phyloP scores from a whole-genome alignment of 2,113 vertebrate species.

The Formicarius rufipectus region DNA sequence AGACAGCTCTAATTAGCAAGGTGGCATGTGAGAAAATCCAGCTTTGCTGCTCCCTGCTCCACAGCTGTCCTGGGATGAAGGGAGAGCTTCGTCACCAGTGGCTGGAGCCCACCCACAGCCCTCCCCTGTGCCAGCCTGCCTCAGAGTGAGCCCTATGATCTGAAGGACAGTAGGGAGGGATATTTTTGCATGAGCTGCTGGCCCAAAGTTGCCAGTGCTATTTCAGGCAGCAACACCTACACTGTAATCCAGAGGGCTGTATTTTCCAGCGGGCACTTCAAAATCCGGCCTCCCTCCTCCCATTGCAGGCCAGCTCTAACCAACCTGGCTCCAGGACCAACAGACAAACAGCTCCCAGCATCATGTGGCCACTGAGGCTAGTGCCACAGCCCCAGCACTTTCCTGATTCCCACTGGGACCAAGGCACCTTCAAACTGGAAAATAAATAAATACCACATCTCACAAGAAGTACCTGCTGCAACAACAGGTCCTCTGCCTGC shows the following conservation, averaged over 20 bases:
- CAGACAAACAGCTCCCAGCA: not conserved
- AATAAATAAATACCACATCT: not conserved
- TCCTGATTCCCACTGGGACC: not conserved
- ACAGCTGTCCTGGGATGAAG: constrained; percentile 15
- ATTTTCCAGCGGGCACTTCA: constrained; percentile 33
- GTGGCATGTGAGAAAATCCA: not conserved
- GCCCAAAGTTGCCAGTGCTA: not conserved
- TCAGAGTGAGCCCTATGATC: not conserved
- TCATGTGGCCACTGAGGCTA: rapidly evolving
- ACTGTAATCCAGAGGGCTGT: constrained; percentile 29
- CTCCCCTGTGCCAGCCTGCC: not conserved
- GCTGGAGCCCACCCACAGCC: not conserved
- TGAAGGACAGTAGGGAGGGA: not conserved
- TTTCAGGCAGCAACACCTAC: constrained; percentile 60
- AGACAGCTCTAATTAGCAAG: constrained; percentile 43
- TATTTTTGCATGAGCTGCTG: constrained; percentile 30
- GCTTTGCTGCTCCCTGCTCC: not conserved
- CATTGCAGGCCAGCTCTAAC: not conserved
- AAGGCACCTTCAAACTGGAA: not conserved
- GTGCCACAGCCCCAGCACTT: rapidly evolving
- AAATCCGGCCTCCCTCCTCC: not conserved
- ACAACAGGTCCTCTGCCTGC: constrained; percentile 2
- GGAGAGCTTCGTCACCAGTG: rapidly evolving
- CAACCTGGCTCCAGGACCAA: not conserved
- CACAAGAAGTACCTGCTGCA: not conserved